Conservation (phyloP, 2,888 invertebrate genomes). For the Caenorhabditis japonica region DNA sequence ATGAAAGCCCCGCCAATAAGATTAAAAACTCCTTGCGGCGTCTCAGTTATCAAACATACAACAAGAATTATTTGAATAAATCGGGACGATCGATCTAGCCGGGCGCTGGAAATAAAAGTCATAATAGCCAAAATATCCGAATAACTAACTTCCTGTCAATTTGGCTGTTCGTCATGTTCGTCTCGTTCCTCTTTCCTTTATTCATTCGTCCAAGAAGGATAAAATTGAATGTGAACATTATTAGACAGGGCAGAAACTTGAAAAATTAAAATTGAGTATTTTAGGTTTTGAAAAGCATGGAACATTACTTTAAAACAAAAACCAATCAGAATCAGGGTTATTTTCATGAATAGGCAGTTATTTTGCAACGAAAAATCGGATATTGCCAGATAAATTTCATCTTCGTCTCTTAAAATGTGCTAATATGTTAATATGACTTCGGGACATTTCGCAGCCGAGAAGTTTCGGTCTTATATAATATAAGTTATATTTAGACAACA, state of each 20-base stretch:
- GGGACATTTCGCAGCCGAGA: too few relatives aligned
- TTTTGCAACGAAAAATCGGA: constrained; percentile 20
- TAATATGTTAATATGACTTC: background rate
- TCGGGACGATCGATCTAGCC: constrained; percentile 8
- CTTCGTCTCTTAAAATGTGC: constrained; percentile 14
- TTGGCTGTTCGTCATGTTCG: background rate
- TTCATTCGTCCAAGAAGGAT: constrained; percentile 14
- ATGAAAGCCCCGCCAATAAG: constrained; percentile 7
- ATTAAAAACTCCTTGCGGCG: constrained; percentile 3
- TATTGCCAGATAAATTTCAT: constrained; percentile 18
- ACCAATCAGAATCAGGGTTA: constrained; percentile 6
- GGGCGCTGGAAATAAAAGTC: background rate
- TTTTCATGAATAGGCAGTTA: constrained; percentile 23
- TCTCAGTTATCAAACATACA: constrained; percentile 11
- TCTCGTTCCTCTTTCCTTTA: constrained; percentile 17
- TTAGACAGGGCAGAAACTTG: too few relatives aligned
- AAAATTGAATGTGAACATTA: constrained; percentile 9
- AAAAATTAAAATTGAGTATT: too few relatives aligned
- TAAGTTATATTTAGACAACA: too few relatives aligned
- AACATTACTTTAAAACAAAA: constrained; percentile 17
- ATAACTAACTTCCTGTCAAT: constrained; percentile 1
- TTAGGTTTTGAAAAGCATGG: constrained; percentile 25
- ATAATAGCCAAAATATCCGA: too few relatives aligned
- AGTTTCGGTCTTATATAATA: too few relatives aligned
- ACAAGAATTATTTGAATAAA: constrained; percentile 8